These are phyloP conservation scores for Natrix natrix DNA, from an alignment of 2,797 vertebrate species.

Conservation along the genomic window DNA sequence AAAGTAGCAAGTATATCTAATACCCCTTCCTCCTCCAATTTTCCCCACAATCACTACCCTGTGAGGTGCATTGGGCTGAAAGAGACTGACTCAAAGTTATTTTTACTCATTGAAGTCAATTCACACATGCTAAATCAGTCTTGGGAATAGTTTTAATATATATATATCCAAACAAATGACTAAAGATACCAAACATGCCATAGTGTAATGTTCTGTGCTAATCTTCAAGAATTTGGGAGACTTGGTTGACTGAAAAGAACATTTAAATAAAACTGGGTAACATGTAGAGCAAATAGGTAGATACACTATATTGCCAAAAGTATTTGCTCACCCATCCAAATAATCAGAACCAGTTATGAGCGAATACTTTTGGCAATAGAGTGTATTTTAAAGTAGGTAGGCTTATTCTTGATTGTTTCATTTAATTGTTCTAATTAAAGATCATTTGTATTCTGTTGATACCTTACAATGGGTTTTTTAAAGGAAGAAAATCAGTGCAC, in stretches of 20 bases:
- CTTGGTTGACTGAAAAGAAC: background rate
- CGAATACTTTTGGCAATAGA: too few relatives aligned
- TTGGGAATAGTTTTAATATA: background rate
- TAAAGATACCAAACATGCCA: background rate
- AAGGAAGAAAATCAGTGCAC: background rate
- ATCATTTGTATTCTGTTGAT: background rate
- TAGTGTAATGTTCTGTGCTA: background rate
- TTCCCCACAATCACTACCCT: background rate
- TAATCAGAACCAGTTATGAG: too few relatives aligned
- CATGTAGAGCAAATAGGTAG: background rate
- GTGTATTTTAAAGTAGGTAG: background rate
- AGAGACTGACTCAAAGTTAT: background rate
- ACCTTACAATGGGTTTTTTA: background rate
- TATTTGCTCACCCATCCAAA: too few relatives aligned
- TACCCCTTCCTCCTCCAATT: background rate
- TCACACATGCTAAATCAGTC: background rate
- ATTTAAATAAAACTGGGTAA: background rate
- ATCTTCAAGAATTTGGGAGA: background rate
- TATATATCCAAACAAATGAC: background rate
- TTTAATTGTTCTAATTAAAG: background rate
- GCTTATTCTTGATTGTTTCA: background rate
- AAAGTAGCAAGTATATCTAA: background rate
- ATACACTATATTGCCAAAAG: background rate
- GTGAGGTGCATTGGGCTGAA: background rate
- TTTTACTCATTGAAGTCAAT: background rate